phyloP scores from a whole-genome alignment of 1,140 invertebrate genomes.

The Micrasema longulum region DNA sequence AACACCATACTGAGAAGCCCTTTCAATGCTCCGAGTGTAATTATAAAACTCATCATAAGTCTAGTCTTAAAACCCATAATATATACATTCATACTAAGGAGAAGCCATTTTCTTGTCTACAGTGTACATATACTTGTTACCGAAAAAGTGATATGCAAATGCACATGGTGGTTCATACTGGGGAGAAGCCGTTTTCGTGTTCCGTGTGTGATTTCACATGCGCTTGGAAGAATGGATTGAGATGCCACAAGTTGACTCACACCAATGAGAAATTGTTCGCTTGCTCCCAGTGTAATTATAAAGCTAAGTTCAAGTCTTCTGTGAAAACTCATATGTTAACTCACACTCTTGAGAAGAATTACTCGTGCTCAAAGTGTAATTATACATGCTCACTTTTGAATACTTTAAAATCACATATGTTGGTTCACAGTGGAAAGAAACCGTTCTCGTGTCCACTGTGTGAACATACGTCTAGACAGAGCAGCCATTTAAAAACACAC shows the following conservation, averaged over 20 bases:
- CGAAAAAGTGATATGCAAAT: not conserved
- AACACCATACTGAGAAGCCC: too few species aligned
- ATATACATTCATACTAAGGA: not conserved
- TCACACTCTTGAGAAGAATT: not conserved
- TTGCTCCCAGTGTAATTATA: not conserved
- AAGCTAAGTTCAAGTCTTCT: not conserved
- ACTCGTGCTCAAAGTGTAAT: not conserved
- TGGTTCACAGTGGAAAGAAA: too few species aligned
- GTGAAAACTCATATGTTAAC: not conserved
- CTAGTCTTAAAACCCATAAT: not conserved
- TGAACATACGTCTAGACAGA: too few species aligned
- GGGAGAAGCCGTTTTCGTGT: constrained; percentile 1
- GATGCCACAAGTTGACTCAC: not conserved
- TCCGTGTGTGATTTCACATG: not conserved
- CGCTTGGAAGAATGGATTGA: not conserved
- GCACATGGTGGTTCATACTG: not conserved
- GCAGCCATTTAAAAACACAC: too few species aligned
- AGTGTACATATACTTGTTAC: not conserved
- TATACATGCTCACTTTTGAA: not conserved
- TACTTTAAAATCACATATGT: not conserved
- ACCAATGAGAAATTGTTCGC: not conserved
- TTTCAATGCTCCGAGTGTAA: not conserved
- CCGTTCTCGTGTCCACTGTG: too few species aligned
- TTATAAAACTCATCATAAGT: not conserved
- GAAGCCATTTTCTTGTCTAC: not conserved